These are phyloP conservation scores for Acromyrmex charruanus DNA, from an alignment of 1,140 invertebrate species.

Conservation along the genomic window DNA sequence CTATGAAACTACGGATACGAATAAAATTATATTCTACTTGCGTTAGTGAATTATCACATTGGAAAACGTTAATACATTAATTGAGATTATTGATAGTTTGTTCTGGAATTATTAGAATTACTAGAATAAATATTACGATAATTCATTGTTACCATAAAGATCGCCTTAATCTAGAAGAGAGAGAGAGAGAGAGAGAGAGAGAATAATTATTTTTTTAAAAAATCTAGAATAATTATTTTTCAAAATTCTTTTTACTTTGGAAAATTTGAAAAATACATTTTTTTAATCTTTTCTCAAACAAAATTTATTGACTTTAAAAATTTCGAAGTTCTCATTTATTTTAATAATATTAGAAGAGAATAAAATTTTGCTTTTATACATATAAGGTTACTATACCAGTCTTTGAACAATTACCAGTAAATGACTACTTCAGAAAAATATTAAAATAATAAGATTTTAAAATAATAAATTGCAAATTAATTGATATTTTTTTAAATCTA, in stretches of 20 bases:
- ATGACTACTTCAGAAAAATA: too few species aligned
- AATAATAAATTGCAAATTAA: too few species aligned
- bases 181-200: background rate
- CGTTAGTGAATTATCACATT: conserved; percentile 6
- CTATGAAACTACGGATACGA: background rate
- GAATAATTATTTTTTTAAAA: background rate
- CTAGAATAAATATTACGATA: background rate
- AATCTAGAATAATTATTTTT: too few species aligned
- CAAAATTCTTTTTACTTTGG: background rate
- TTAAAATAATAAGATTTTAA: too few species aligned
- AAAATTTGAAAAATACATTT: background rate
- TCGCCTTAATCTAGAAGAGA: background rate
- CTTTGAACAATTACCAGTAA: too few species aligned
- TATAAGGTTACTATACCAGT: too few species aligned
- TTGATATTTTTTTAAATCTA: too few species aligned
- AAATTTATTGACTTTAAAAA: too few species aligned
- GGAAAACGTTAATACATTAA: conserved; percentile 12
- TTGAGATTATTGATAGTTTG: conserved; percentile 5
- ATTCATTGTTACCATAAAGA: background rate
- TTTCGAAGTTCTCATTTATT: too few species aligned
- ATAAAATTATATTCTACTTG: conserved; percentile 29
- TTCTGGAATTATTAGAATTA: background rate
- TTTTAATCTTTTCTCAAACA: background rate
- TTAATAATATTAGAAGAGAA: too few species aligned
- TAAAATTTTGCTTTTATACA: too few species aligned